Conservation (phyloP, 23 tunicate genomes). For the Trididemnum miniatum region DNA sequence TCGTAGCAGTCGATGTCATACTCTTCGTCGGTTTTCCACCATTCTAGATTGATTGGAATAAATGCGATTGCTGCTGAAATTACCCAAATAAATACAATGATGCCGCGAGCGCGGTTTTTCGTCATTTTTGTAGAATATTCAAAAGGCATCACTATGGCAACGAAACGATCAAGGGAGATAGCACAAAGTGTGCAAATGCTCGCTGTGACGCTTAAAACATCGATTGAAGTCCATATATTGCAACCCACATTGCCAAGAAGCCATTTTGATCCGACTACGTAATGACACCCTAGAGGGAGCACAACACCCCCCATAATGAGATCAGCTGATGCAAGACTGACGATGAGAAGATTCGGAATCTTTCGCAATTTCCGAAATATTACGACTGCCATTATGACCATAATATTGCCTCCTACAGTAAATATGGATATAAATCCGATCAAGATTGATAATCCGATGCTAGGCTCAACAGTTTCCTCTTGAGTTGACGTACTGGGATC, state of each 20-base stretch:
- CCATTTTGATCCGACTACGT: slow-evolving; percentile 61
- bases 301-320: slow-evolving; percentile 84
- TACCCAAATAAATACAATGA: slow-evolving; percentile 79
- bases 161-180: slow-evolving; percentile 86
- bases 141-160: slow-evolving; percentile 90
- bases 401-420: slow-evolving; percentile 60
- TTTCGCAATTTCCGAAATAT: slow-evolving; percentile 72
- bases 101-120: slow-evolving; percentile 48
- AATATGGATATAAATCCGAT: slow-evolving; percentile 29
- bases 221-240: slow-evolving; percentile 79
- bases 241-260: slow-evolving; percentile 53
- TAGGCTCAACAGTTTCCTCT: background rate
- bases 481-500: background rate
- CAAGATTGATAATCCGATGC: slow-evolving; percentile 2
- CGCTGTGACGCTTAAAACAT: slow-evolving; percentile 94
- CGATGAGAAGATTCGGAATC: slow-evolving; percentile 84
- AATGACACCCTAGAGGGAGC: slow-evolving; percentile 64
- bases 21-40: slow-evolving; percentile 71
- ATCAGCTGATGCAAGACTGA: slow-evolving; percentile 82
- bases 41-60: slow-evolving; percentile 67
- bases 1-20: slow-evolving; percentile 65
- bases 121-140: slow-evolving; percentile 69
- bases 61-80: slow-evolving; percentile 70
- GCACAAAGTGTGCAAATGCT: slow-evolving; percentile 88
- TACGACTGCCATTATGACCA: slow-evolving; percentile 61